Base-by-base conservation (phyloP, 2,888 invertebrate species). In the Globia sparganii region DNA sequence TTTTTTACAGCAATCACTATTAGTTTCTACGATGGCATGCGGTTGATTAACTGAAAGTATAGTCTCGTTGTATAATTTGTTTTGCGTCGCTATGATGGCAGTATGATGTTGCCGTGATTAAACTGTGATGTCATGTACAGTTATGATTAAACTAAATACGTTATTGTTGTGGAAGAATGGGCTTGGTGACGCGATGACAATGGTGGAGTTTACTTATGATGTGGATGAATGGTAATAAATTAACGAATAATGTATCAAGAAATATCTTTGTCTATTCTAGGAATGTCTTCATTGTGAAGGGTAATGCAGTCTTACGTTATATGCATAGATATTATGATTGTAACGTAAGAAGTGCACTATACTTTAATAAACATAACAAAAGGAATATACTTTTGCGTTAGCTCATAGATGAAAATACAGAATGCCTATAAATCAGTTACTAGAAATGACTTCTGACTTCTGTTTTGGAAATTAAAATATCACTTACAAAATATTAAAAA, bases 1-100 rank as follows among this genome's bases (percentile, higher is more conserved):
- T 75, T 84, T 85, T 83, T 84, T 84, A 72, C 53, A 34, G 72
- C 86, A 85, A 82, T 84, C 78, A 85, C 83, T 85, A 85, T 85
- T 84, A 85, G 86, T 85, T 84, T 85, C 86, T 78, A 82, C 74
- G 74, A 81, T 70, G 78, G 83, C 83, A 85, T 84, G 86, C 83
- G 34, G 75, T 75, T 82, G 86, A 84, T 82, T 78, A 78, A 59
- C 83, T 82, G 75, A 78, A 72, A 72, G 74, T 82, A 78, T 78
- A 72, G 66, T 69, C 78, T 78, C 28, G 66, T 85, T 78, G 72
- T 78, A 85, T 83, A 82, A 82, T 85, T 70, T 72, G 68, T 72
- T 81, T 59, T 64, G 58, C 40, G 81, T 59, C 43, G 40, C 34
- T 76, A 46, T 53, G 49, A 46, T 56, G 67, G 6, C 31, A 40